Percentiles rank a stretch among this genome's conserved stretches.
Evolutionary conservation across 1,140 invertebrate species (phyloP).

Genomic region (Euwallacea fornicatus): DNA sequence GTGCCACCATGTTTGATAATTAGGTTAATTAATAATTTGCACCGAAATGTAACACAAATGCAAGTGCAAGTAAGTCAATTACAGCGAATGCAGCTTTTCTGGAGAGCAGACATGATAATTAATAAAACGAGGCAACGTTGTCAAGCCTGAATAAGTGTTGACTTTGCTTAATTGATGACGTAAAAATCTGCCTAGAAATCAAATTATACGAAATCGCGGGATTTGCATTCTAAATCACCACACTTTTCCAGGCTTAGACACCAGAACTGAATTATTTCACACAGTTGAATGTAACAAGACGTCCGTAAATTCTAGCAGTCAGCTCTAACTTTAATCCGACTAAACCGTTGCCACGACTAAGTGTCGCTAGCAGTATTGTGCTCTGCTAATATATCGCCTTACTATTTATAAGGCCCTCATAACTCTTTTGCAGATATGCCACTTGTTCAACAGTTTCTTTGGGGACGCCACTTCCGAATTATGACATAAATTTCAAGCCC

Average conservation of each 20-base stretch:
- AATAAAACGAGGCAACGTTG: background rate
- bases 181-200: too few species aligned
- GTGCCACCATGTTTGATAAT: slow-evolving; percentile 26
- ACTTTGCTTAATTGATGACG: too few species aligned
- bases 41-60: slow-evolving; percentile 9
- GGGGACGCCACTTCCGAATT: slow-evolving; percentile 25
- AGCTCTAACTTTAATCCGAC: slow-evolving; percentile 36
- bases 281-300: slow-evolving; percentile 31
- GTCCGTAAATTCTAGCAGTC: slow-evolving; percentile 29
- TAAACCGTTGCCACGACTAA: slow-evolving; percentile 41
- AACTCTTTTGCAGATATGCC: slow-evolving; percentile 45
- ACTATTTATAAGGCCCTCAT: slow-evolving; percentile 46
- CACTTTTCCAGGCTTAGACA: background rate
- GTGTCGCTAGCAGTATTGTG: slow-evolving; percentile 46
- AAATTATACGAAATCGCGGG: too few species aligned
- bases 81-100: slow-evolving; percentile 2
- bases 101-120: slow-evolving; percentile 3
- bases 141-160: too few species aligned
- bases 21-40: slow-evolving; percentile 31
- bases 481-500: slow-evolving; percentile 29
- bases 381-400: slow-evolving; percentile 44
- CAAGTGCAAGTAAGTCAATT: slow-evolving; percentile 12
- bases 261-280: slow-evolving; percentile 22
- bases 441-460: slow-evolving; percentile 41
- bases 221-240: too few species aligned